Conservation (phyloP, 92 coral and sea anemone genomes). For the Palythoa grandis region DNA sequence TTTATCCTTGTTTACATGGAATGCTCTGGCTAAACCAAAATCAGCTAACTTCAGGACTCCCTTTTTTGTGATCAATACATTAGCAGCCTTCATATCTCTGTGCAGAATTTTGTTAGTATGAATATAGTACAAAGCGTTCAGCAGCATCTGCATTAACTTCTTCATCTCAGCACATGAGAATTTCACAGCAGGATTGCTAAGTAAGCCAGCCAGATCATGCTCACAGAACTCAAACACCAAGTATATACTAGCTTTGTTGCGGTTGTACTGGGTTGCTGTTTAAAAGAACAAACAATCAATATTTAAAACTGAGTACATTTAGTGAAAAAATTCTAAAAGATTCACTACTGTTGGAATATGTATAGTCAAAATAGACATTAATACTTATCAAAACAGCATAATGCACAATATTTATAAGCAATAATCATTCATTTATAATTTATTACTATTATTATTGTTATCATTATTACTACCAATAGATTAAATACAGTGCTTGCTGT, state of each 20-base stretch:
- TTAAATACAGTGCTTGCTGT: too few species aligned
- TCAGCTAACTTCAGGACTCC: constrained; percentile 97
- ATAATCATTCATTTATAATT: too few species aligned
- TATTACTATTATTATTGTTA: too few species aligned
- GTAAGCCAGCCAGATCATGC: constrained; percentile 98
- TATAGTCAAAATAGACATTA: too few species aligned
- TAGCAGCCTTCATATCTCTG: constrained; percentile 99
- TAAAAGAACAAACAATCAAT: constrained; percentile 14
- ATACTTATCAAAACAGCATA: too few species aligned
- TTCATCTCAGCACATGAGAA: constrained; percentile 92
- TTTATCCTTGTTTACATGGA: constrained; percentile 89
- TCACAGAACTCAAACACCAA: constrained; percentile 99
- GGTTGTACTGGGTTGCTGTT: constrained; percentile 92
- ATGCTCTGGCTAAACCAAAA: constrained; percentile 97
- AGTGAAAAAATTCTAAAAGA: too few species aligned
- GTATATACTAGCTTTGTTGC: constrained; percentile 98
- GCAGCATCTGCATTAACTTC: constrained; percentile 91
- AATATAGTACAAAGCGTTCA: constrained; percentile 97
- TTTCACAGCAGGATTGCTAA: constrained; percentile 91
- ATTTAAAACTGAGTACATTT: too few species aligned
- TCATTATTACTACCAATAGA: too few species aligned
- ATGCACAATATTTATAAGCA: too few species aligned
- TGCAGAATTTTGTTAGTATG: constrained; percentile 99
- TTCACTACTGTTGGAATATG: too few species aligned
- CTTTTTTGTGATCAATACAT: constrained; percentile 95